phyloP scores from a whole-genome alignment of 2,888 invertebrate species.

The Trichogramma dendrolimi region DNA sequence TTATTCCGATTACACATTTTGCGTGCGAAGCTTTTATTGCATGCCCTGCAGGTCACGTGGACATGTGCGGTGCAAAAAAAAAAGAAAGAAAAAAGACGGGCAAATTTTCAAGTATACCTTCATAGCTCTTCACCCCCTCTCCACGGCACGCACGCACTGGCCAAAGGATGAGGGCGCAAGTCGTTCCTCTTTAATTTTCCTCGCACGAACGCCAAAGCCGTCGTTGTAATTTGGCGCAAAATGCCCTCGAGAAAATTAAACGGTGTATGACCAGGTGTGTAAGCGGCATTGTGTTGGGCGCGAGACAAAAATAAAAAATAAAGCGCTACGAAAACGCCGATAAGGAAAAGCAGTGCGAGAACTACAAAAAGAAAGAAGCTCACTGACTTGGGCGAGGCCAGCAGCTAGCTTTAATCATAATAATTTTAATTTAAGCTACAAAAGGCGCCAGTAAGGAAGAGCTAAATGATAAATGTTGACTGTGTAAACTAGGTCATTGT shows the following conservation, averaged over 20 bases:
- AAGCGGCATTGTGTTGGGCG: not conserved
- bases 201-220: constrained; percentile 12
- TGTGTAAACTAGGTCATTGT: no score
- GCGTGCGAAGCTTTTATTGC: constrained; percentile 18
- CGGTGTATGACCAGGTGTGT: constrained; percentile 1
- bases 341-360: not conserved
- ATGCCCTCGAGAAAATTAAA: constrained; percentile 24
- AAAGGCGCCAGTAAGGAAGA: constrained; percentile 8
- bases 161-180: not conserved
- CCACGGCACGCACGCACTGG: not conserved
- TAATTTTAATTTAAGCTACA: constrained; percentile 38
- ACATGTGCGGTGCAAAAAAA: no score
- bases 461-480: not conserved
- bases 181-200: constrained; percentile 21
- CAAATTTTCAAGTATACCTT: constrained; percentile 15
- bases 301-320: not conserved
- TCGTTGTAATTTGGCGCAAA: constrained; percentile 18
- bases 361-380: constrained; percentile 7
- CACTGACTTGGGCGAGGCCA: constrained; percentile 19
- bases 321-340: not conserved
- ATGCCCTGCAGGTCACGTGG: not conserved
- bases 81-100: not conserved
- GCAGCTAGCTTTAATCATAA: constrained; percentile 39
- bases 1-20: constrained; percentile 21
- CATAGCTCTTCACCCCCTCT: no score